Base-by-base conservation (phyloP, 1,140 invertebrate genomes). In the Saccostrea glomerata region DNA sequence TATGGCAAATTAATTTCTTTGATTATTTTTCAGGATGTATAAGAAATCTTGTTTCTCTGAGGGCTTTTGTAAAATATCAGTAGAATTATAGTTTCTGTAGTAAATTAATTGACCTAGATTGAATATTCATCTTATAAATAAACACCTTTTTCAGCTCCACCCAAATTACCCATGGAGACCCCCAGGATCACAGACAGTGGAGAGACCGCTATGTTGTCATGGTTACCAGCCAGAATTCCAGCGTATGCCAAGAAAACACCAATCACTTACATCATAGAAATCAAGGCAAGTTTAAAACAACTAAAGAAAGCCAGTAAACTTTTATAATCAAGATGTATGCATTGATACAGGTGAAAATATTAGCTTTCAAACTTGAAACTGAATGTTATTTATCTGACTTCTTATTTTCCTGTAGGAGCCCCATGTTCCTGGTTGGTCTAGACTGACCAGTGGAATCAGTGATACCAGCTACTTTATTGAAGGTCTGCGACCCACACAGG, bases 111-210 rank as follows among this genome's bases (percentile, higher is more conserved):
- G 5, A 9, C 47, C 47, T 47, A 47, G 47, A 47, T 47, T 47
- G 47, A 9, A 47, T 47, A 47, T 7, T 0, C 47, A 47, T 47
- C 9, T 7, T 47, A 47, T 47, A 47, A 47, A 47, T 47, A 47
- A 47, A 47, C 9, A 54, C 25, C 84, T 88, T 82, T 97, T 63
- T 97, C 97, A 9, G 96, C 98, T 92, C 98, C 98, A 0, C 94
- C 99, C 0, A 96, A 92, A 73, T 86, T 94, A 23, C 93, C 93
- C 30, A 93, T 97, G 7, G 98, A 99, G 92, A 96, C 96, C 86
- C 98, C 98, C 2, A 97, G 97, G 90, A 98, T 99, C 11, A 96
- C 97, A 13, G 98, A 99, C 97, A 97, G 97, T 86, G 96, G 97
- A 9, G 96, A 97, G 85, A 96, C 98, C 25, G 98, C 98, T 0